Percentiles rank a stretch among this genome's conserved stretches.
These are phyloP conservation scores for Crotalus viridis DNA, from an alignment of 2,113 vertebrate genomes.

Conservation along the genomic window DNA sequence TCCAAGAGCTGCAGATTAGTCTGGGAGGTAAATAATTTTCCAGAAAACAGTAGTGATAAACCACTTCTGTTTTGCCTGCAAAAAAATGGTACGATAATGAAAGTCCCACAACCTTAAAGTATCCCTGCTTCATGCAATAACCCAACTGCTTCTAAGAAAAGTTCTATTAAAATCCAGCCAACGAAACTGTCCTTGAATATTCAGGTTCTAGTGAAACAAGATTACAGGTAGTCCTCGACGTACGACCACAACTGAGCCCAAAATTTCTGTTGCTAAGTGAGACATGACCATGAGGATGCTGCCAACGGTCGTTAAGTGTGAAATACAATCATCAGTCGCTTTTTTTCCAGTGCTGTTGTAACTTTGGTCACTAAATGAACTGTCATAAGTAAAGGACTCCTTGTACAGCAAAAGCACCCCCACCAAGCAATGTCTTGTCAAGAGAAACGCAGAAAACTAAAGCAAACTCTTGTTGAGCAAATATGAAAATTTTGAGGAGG, in stretches of 20 bases:
- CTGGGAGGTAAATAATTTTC: not conserved
- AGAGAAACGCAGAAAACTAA: not conserved
- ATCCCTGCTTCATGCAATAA: not conserved
- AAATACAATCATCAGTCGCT: no score
- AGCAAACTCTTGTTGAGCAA: not conserved
- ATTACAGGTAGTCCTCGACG: not conserved
- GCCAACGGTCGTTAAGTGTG: no score
- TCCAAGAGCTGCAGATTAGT: not conserved
- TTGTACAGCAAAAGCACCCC: not conserved
- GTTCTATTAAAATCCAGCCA: not conserved
- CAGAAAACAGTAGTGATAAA: not conserved
- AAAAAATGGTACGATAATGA: not conserved
- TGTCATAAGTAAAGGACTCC: no score
- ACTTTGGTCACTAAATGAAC: no score
- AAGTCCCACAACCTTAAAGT: not conserved
- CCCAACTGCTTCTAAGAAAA: not conserved
- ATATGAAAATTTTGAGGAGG: not conserved
- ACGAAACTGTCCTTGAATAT: not conserved
- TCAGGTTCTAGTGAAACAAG: not conserved
- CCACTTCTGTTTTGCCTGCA: not conserved
- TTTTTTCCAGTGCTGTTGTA: no score
- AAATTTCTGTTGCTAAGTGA: not conserved
- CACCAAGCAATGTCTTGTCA: not conserved
- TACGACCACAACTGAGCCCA: no score
- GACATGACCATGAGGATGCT: no score